Evolutionary conservation across 2,797 vertebrate genomes (phyloP).

Genomic region (Megalops cyprinoides): DNA sequence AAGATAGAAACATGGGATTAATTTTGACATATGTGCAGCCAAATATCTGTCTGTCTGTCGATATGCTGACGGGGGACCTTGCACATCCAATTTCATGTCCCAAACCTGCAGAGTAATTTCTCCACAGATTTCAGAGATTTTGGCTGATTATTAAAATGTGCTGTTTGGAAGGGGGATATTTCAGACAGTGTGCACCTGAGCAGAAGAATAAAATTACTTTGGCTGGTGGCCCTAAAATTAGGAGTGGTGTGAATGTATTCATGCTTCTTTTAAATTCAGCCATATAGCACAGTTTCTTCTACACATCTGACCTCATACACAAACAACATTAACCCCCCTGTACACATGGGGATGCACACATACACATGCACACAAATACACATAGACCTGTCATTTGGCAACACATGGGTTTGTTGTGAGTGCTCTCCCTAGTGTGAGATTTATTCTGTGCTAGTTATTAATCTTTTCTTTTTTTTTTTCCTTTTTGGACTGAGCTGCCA

Average conservation of each 20-base stretch:
- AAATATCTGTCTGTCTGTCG: neutral
- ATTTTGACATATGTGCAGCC: neutral
- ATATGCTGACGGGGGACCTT: slow-evolving; percentile 20
- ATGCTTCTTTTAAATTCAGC: too few relatives aligned
- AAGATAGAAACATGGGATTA: neutral
- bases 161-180: neutral
- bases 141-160: neutral
- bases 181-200: neutral
- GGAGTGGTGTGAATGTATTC: too few relatives aligned
- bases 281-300: too few relatives aligned
- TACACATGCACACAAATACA: too few relatives aligned
- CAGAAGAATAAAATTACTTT: too few relatives aligned
- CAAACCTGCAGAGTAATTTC: slow-evolving; percentile 52
- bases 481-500: neutral
- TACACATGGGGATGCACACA: too few relatives aligned
- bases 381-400: slow-evolving; percentile 6
- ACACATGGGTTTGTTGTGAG: slow-evolving; percentile 5
- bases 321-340: too few relatives aligned
- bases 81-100: slow-evolving; percentile 67
- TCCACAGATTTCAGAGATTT: slow-evolving; percentile 45
- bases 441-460: neutral
- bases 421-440: neutral
- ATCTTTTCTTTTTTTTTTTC: neutral
- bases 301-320: too few relatives aligned
- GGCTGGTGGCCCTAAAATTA: neutral